Evolutionary conservation across 2,113 vertebrate species (phyloP), one percentile per base, ranked within the genome.

Genomic region (Oplegnathus fasciatus): DNA sequence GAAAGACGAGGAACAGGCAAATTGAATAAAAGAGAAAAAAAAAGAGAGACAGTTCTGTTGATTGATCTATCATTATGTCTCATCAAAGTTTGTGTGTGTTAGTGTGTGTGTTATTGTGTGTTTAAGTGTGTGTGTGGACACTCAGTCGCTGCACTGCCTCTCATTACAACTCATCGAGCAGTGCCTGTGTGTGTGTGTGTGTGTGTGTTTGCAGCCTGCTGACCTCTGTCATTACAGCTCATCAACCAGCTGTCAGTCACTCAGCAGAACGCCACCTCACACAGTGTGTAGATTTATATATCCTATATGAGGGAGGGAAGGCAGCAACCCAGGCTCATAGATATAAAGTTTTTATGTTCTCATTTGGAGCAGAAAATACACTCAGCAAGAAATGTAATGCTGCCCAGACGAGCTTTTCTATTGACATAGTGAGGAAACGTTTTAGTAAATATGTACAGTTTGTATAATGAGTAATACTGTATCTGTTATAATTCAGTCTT

Each of bases 191-290:
- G 34, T 50, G 42, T n/a, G n/a, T 37, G 61, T n/a, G 18, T 48
- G 62, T 46, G 54, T 62, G 68, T 73, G 62, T 44, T 10, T 42
- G 26, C 6, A 2, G 1, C 57, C 9, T 30, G 44, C 68, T 13
- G 26, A 68, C 32, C 32, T 67, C n/a, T 30, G 48, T 85, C 24
- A 8, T 78, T 75, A 70, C 69, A 79, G 34, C 32, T 61, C 7
- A 62, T 80, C 52, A 80, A 22, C 2, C 60, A 72, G 60, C 60
- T 76, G 71, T 84, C 76, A 71, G 0, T 85, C 77, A 65, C 58
- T 72, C 57, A 68, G 76, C 57, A 48, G 57, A 57, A 0, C 15
- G 37, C 69, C 32, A 1, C 50, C 70, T 28, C 34, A 72, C 50
- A 10, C 15, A 28, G 9, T 11, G 44, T 34, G 17, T 77, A n/a